These are phyloP conservation scores for Misgurnus mizolepis DNA, from an alignment of 2,113 vertebrate genomes.

Conservation along the genomic window DNA sequence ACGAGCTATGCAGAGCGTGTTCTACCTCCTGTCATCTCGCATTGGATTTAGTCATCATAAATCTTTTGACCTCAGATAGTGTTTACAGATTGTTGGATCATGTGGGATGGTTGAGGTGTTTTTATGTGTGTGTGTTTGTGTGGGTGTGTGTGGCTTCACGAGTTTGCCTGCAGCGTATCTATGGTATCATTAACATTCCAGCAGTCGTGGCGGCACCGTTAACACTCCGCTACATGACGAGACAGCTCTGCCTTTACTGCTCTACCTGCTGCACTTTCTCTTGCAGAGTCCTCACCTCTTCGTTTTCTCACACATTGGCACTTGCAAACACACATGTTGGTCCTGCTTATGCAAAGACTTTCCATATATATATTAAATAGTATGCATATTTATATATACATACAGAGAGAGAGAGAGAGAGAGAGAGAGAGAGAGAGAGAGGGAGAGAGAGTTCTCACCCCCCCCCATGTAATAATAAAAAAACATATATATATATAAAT, in stretches of 20 bases:
- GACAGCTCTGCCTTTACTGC: conserved; percentile 60
- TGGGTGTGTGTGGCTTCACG: conserved; percentile 49
- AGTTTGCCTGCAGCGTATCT: conserved; percentile 61
- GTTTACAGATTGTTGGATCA: conserved; percentile 28
- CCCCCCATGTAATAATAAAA: no score
- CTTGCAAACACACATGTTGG: neutral
- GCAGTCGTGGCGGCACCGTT: conserved; percentile 63
- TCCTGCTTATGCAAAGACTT: neutral
- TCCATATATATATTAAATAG: neutral
- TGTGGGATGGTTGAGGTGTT: conserved; percentile 33
- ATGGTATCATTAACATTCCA: conserved; percentile 74
- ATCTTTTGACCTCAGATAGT: conserved; percentile 63
- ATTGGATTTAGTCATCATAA: conserved; percentile 42
- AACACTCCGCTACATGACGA: conserved; percentile 64
- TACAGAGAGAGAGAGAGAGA: no score
- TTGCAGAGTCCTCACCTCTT: neutral
- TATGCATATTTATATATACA: no score
- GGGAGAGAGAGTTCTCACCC: no score
- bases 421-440: no score
- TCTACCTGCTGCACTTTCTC: conserved; percentile 16
- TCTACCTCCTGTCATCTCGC: conserved; percentile 59
- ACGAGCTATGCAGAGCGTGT: neutral
- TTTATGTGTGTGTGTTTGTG: conserved; percentile 28
- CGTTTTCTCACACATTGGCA: conserved; percentile 18
- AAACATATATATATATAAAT: neutral